Conservation (phyloP, 2,113 vertebrate species). For the Archilochus colubris region DNA sequence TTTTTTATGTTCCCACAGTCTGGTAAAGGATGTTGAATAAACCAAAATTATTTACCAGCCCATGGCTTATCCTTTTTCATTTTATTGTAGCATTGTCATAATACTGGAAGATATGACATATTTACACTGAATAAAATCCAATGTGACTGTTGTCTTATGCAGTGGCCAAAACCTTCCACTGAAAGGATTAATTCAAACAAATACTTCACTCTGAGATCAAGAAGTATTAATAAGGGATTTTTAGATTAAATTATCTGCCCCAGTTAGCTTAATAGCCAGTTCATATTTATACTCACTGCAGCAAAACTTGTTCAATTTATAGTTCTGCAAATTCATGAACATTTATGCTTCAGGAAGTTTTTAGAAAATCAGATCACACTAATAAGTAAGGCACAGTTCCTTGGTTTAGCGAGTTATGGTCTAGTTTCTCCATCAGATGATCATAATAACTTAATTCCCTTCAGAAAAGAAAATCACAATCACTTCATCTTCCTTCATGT, state of each 20-base stretch:
- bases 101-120: neutral
- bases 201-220: conserved; percentile 44
- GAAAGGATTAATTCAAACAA: conserved; percentile 6
- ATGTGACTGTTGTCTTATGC: neutral
- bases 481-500: neutral
- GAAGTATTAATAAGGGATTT: conserved; percentile 24
- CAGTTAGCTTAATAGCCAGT: conserved; percentile 52
- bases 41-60: neutral
- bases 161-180: neutral
- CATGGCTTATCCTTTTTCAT: neutral
- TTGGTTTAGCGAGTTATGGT: conserved; percentile 43
- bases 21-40: neutral
- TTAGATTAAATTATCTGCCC: conserved; percentile 52
- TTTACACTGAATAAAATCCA: neutral
- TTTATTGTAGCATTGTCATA: neutral
- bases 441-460: conserved; percentile 47
- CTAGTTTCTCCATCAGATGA: conserved; percentile 41
- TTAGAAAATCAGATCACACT: conserved; percentile 46
- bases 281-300: conserved; percentile 57
- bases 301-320: conserved; percentile 59
- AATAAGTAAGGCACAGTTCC: conserved; percentile 53
- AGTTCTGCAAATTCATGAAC: conserved; percentile 68
- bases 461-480: neutral
- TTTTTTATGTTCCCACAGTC: neutral
- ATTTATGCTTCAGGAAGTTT: conserved; percentile 40